Conservation (phyloP, 2,888 invertebrate species). For the Trachelus iudaicus region DNA sequence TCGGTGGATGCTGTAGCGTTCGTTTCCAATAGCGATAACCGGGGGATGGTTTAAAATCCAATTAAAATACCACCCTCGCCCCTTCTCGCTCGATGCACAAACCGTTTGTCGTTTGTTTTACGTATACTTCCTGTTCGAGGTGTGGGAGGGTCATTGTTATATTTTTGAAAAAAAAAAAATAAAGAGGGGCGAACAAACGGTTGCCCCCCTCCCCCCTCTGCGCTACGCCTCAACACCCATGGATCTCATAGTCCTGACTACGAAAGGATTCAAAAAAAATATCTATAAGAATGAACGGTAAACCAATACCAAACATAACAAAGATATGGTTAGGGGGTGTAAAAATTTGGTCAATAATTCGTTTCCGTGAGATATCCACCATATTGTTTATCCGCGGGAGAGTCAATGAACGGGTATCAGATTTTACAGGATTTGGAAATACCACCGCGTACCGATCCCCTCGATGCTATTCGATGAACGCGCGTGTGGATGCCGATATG, state of each 20-base stretch:
- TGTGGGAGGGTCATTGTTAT: neutral
- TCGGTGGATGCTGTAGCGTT: neutral
- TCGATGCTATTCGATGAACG: constrained; percentile 16
- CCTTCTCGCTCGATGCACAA: neutral
- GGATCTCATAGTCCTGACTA: neutral
- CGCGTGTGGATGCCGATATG: neutral
- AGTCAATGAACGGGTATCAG: neutral
- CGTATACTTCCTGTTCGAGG: neutral
- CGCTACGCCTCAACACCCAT: no score
- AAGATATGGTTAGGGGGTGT: no score
- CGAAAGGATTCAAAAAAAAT: neutral
- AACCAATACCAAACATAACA: neutral
- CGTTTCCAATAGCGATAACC: neutral
- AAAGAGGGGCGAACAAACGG: no score
- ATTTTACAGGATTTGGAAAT: constrained; percentile 24
- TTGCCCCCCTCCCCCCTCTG: no score
- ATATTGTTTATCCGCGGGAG: no score
- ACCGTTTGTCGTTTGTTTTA: neutral
- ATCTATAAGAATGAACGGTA: neutral
- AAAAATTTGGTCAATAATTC: no score
- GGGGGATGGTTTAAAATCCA: constrained; percentile 1
- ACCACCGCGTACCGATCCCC: constrained; percentile 14
- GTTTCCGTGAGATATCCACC: no score
- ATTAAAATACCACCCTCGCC: neutral
- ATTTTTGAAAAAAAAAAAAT: neutral